Evolutionary conservation across 2,113 vertebrate species (phyloP), one percentile per base, ranked within the genome.

Genomic region (Meleagris gallopavo): DNA sequence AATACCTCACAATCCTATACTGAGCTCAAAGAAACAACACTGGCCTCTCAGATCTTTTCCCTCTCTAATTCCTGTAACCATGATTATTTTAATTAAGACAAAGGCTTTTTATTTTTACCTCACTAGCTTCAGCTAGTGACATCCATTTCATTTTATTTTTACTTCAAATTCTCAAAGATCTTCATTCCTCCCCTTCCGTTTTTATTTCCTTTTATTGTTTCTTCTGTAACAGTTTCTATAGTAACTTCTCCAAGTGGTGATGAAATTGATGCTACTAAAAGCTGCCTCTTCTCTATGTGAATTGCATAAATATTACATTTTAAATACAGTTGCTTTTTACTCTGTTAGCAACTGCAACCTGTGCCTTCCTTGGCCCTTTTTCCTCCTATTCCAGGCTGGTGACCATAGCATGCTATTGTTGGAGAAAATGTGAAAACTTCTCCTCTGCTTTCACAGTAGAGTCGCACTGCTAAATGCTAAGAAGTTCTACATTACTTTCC

Each of bases 221-320:
- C 95, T 96, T 66, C 88, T 93, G 78, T 76, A 87, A 79, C 85
- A 86, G 97, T 97, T 97, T 92, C 97, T 97, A 97, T 97, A 96
- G 96, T 88, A 97, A 97, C 97, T 91, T 80, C 83, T 76, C 58
- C 41, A 88, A 95, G 77, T 82, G 80, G 84, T 95, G 89, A 96
- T 96, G 93, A 96, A 72, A 95, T 65, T 89, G 94, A 92, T 94
- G 95, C 86, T 83, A 85, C 85, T 92, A 93, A 94, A 96, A 96
- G 85, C 88, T 95, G 87, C 92, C 66, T 82, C 80, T 94, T 94
- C 74, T 80, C 71, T 34, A 16, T 70, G 52, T 88, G 81, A 95
- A 87, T 82, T 64, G 66, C 77, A 69, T 75, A 57, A 94, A 84
- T 70, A 52, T 81, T 74, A 32, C 48, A 76, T 62, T 80, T 94